Evolutionary conservation across 2,888 invertebrate species (phyloP).

Genomic region (Girardia tigrina): DNA sequence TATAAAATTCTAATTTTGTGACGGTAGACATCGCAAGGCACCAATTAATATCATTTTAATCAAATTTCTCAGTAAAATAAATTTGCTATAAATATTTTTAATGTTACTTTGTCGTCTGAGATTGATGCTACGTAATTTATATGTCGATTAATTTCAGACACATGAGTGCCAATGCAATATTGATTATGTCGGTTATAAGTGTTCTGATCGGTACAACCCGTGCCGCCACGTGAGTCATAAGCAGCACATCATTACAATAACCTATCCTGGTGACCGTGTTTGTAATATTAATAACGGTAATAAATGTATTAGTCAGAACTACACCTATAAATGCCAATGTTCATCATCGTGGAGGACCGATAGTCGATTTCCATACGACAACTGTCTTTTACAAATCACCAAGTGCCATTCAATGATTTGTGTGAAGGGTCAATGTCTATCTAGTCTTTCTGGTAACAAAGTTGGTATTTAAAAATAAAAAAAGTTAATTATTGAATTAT

Average conservation of each 20-base stretch:
- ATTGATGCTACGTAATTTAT: not conserved
- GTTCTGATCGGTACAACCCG: not conserved
- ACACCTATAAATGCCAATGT: not conserved
- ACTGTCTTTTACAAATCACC: not conserved
- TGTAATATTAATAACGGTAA: constrained; percentile 23
- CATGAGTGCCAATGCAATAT: constrained; percentile 17
- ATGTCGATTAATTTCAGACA: not conserved
- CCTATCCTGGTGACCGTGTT: not conserved
- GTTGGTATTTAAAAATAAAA: not conserved
- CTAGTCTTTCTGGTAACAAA: not conserved
- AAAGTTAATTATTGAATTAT: not conserved
- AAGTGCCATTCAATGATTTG: not conserved
- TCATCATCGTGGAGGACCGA: not conserved
- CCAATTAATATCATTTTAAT: no score
- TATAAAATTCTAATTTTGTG: no score
- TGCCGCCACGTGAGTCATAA: not conserved
- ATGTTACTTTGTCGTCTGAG: not conserved
- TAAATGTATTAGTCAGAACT: not conserved
- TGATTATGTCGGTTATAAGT: not conserved
- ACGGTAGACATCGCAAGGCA: no score
- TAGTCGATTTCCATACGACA: not conserved
- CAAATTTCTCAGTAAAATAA: no score
- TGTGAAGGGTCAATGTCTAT: not conserved
- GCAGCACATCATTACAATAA: not conserved
- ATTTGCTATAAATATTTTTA: no score